Conservation (phyloP, 2,888 invertebrate genomes). For the Scaptodrosophila latifasciaeformis region DNA sequence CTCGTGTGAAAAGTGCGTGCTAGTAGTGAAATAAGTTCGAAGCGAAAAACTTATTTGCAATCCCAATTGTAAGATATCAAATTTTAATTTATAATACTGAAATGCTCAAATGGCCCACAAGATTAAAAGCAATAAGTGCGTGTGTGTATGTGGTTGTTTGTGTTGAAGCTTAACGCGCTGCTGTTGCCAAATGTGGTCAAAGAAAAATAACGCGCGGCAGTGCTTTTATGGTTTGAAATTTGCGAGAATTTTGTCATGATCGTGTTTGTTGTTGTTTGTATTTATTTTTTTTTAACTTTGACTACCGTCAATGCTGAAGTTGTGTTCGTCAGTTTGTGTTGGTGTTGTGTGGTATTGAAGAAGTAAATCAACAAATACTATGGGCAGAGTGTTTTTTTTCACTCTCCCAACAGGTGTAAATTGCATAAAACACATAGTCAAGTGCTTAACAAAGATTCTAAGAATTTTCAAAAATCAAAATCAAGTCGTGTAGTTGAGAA, state of each 20-base stretch:
- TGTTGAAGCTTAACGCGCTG: constrained; percentile 41
- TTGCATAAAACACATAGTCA: too few species aligned
- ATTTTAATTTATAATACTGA: constrained; percentile 32
- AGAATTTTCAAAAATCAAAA: too few species aligned
- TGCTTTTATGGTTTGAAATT: constrained; percentile 58
- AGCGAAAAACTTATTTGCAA: constrained; percentile 10
- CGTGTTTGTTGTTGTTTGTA: constrained; percentile 25
- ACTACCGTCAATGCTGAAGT: too few species aligned
- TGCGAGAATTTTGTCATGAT: constrained; percentile 34
- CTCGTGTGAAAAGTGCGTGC: constrained; percentile 29
- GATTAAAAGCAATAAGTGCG: constrained; percentile 10
- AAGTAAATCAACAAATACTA: too few species aligned
- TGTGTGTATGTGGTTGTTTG: constrained; percentile 40
- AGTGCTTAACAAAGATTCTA: constrained; percentile 1
- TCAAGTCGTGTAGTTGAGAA: too few species aligned
- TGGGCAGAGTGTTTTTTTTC: too few species aligned
- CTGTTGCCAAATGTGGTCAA: constrained; percentile 71
- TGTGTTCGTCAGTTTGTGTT: too few species aligned
- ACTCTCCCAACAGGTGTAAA: too few species aligned
- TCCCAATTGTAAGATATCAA: constrained; percentile 54
- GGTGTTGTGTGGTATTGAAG: too few species aligned
- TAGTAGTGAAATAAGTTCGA: constrained; percentile 33
- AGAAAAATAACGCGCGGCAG: constrained; percentile 54
- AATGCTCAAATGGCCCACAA: constrained; percentile 9
- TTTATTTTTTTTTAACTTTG: not conserved